A percentile compares a stretch with the other conserved stretches of the same genome.
Evolutionary conservation across 2,888 invertebrate genomes (phyloP).

Genomic region (Acronicta alni): DNA sequence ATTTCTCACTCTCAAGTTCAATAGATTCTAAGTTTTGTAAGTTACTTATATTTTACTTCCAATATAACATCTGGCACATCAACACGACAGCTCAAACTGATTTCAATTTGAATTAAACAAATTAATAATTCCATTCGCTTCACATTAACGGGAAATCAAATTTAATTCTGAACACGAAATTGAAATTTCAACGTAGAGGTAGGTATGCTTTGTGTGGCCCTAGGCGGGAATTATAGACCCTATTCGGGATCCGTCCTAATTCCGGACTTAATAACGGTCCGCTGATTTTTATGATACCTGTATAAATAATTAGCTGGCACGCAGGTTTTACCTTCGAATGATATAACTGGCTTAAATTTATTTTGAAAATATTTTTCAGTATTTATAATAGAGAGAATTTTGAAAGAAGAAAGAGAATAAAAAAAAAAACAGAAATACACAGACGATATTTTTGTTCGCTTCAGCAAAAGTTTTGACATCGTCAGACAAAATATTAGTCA

Average conservation of each 20-base stretch:
- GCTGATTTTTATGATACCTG: constrained; percentile 48
- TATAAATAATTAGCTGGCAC: constrained; percentile 31
- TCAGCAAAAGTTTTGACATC: no score
- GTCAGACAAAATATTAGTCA: no score
- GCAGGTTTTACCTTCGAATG: constrained; percentile 17
- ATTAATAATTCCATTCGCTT: constrained; percentile 43
- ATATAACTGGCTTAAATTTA: not conserved
- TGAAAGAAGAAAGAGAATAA: no score
- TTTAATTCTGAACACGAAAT: constrained; percentile 49
- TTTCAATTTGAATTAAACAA: constrained; percentile 39
- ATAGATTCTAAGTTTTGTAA: not conserved
- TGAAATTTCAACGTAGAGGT: constrained; percentile 32
- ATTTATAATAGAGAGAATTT: no score
- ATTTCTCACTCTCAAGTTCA: not conserved
- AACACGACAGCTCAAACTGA: constrained; percentile 16
- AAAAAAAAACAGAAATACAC: no score
- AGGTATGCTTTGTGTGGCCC: constrained; percentile 16
- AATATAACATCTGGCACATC: not conserved
- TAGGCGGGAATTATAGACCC: constrained; percentile 5
- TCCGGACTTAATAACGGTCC: constrained; percentile 41
- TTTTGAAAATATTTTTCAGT: not conserved
- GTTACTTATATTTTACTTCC: constrained; percentile 3
- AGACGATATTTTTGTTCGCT: no score
- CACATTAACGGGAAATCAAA: constrained; percentile 37
- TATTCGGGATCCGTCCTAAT: constrained; percentile 24